phyloP scores from a whole-genome alignment of 2,797 vertebrate genomes.

The Gallinago nigripennis region DNA sequence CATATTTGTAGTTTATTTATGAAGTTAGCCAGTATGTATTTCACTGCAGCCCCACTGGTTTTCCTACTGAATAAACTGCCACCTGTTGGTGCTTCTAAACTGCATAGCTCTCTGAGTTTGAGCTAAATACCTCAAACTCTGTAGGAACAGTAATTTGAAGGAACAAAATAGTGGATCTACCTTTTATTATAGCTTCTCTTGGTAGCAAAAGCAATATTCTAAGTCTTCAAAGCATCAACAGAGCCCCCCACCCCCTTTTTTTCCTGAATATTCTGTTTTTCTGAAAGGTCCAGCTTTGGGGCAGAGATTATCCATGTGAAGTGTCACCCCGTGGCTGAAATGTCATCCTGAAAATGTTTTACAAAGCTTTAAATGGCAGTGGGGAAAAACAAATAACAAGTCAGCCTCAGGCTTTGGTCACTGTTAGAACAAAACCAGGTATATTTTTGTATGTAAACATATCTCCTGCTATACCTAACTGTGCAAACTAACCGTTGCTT shows the following conservation, averaged over 20 bases:
- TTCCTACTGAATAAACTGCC: not conserved
- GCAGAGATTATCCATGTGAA: not conserved
- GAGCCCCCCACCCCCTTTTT: not conserved
- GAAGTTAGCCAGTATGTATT: not conserved
- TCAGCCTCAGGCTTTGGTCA: not conserved
- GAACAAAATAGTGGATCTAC: not conserved
- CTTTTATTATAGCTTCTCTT: not conserved
- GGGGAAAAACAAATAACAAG: not conserved
- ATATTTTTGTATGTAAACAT: not conserved
- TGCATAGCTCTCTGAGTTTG: not conserved
- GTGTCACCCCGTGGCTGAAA: not conserved
- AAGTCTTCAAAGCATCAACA: not conserved
- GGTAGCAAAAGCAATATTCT: not conserved
- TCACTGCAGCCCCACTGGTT: not conserved
- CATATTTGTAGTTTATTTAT: not conserved
- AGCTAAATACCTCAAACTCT: not conserved
- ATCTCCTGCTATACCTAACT: not conserved
- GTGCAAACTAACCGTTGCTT: not conserved
- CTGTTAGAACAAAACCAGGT: not conserved
- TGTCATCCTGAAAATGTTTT: not conserved
- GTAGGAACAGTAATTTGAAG: not conserved
- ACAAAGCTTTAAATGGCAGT: not conserved
- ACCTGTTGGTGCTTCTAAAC: not conserved
- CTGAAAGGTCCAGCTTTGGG: not conserved
- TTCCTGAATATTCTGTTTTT: not conserved